Base-by-base conservation (phyloP, 2,113 vertebrate genomes). In the Pampusana beccarii region DNA sequence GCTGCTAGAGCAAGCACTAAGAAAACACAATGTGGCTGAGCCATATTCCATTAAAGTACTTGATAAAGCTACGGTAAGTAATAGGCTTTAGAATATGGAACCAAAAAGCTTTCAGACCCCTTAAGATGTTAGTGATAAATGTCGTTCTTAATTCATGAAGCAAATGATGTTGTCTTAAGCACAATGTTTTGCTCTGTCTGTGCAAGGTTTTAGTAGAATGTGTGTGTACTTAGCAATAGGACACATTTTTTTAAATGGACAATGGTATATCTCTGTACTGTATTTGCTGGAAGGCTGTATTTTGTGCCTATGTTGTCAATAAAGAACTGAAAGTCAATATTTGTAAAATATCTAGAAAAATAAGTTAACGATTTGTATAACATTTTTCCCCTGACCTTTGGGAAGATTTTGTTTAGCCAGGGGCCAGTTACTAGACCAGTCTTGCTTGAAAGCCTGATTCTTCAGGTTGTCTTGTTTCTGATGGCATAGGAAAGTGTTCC, bases 11-110 rank as follows among this genome's bases (percentile, higher is more conserved):
- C 99, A 99, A 95, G 99, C 99, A 71, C 98, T 99, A 69, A 98
- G 99, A 86, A 99, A 99, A 97, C 99, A 99, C 97, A 99, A 98
- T 1, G 99, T 99, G 97, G 99, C 99, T 5, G 99, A 99, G 94
- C 99, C 99, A 0, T 98, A 98, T 96, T 99, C 99, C 95, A 99
- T 99, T 92, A 99, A 99, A 98, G 99, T 99, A 93, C 98, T 99
- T 77, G 99, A 99, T 98, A 99, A 99, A 97, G 99, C 99, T 81
- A 99, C 99, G 13, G 99, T 99, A 95, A 98, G 99, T 97, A 54
- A 60, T 13, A 56, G 26, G 74, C 60, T 57, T 88, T 44, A 26
- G 23, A 86, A 54, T 67, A 44, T 23, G 46, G 31, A 74, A 56
- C 67, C 66, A 54, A 67, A 64, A 86, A 89, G 16, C 33, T 82